Percentiles rank a stretch among this genome's conserved stretches.
Evolutionary conservation across 2,888 invertebrate genomes (phyloP).

Genomic region (Zygothrica quintamaculata): DNA sequence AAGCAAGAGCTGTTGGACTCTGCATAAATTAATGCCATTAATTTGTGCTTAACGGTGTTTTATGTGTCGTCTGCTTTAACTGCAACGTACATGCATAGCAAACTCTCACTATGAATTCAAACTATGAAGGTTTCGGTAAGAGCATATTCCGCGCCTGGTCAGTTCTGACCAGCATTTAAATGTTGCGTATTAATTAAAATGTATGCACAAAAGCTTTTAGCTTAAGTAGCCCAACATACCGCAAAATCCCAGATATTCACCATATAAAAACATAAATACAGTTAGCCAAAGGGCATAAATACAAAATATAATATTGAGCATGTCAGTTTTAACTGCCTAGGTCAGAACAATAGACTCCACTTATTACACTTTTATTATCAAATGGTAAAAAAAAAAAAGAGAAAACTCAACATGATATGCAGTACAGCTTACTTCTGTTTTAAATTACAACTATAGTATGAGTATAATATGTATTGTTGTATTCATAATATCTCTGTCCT

Average conservation of each 20-base stretch:
- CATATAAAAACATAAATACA: conserved; percentile 37
- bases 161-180: conserved; percentile 64
- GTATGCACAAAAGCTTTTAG: conserved; percentile 79
- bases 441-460: no score
- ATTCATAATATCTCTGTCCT: no score
- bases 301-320: background rate
- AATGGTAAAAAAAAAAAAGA: no score
- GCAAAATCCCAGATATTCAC: conserved; percentile 37
- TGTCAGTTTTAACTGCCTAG: no score
- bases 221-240: conserved; percentile 66
- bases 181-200: conserved; percentile 80
- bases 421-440: no score
- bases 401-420: no score
- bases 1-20: conserved; percentile 11
- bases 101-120: conserved; percentile 19
- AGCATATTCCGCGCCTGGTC: background rate
- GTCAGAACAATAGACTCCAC: no score
- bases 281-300: conserved; percentile 49
- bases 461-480: no score
- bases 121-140: conserved; percentile 1
- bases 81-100: conserved; percentile 61
- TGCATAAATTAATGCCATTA: conserved; percentile 78
- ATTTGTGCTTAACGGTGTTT: conserved; percentile 76
- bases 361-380: no score
- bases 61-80: conserved; percentile 69